These are phyloP conservation scores for Melopsittacus undulatus DNA, from an alignment of 2,797 vertebrate genomes.

Conservation along the genomic window DNA sequence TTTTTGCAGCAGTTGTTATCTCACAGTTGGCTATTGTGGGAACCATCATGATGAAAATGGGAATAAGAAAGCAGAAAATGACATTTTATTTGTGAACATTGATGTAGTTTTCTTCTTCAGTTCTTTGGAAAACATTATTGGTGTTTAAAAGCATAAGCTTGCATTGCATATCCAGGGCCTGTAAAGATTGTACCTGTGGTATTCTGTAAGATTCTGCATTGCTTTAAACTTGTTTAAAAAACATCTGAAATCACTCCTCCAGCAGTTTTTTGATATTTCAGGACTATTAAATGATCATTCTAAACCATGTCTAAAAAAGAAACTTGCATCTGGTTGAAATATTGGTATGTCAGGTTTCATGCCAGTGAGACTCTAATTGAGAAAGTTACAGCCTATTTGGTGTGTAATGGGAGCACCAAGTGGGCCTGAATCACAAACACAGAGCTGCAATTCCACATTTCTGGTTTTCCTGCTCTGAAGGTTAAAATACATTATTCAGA, in stretches of 20 bases:
- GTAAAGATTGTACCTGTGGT: background rate
- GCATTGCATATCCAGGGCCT: background rate
- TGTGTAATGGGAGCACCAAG: background rate
- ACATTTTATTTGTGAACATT: conserved; percentile 9
- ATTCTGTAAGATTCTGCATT: background rate
- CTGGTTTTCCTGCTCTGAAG: background rate
- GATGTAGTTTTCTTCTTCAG: background rate
- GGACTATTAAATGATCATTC: background rate
- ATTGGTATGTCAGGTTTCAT: background rate
- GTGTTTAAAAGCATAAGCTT: conserved; percentile 23
- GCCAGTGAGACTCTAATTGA: background rate
- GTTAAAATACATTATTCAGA: background rate
- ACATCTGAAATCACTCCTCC: background rate
- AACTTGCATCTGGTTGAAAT: conserved; percentile 13
- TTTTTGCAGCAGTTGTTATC: conserved; percentile 41
- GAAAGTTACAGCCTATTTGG: background rate
- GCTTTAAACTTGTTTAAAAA: conserved; percentile 21
- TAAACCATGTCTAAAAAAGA: conserved; percentile 1
- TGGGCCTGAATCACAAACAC: background rate
- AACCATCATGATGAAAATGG: conserved; percentile 23
- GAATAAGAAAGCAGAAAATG: conserved; percentile 38
- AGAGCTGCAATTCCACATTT: background rate
- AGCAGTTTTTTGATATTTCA: background rate
- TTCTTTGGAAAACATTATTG: background rate
- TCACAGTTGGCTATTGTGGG: conserved; percentile 3